Percentiles rank a stretch among this genome's conserved stretches.
Evolutionary conservation across 23 tunicate species (phyloP).

Genomic region (Trididemnum miniatum): DNA sequence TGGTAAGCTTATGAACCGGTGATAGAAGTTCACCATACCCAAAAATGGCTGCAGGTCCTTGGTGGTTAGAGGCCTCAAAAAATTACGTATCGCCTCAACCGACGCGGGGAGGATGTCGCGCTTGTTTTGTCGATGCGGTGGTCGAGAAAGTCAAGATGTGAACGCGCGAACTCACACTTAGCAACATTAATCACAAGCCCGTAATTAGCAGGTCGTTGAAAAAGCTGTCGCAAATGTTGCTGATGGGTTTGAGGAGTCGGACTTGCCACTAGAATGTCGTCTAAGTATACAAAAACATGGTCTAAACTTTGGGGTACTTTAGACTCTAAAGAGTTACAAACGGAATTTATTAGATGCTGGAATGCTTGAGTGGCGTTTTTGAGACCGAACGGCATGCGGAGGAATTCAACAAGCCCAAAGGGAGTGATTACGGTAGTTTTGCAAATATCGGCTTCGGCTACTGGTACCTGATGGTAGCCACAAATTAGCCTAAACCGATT

Average conservation of each 20-base stretch:
- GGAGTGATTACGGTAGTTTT: conserved; percentile 5
- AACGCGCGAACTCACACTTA: background rate
- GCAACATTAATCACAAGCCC: conserved; percentile 9
- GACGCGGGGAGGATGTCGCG: background rate
- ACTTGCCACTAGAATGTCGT: background rate
- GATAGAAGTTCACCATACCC: too few species aligned
- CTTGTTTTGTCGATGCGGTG: background rate
- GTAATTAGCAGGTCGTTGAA: background rate
- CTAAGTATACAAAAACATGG: background rate
- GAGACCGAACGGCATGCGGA: conserved; percentile 30
- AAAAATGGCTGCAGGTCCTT: too few species aligned
- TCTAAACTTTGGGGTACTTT: background rate
- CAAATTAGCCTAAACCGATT: background rate
- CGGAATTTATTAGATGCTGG: background rate
- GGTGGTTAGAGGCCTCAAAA: too few species aligned
- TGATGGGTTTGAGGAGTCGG: background rate
- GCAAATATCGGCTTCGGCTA: background rate
- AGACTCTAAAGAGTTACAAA: too few species aligned
- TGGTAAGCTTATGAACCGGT: too few species aligned
- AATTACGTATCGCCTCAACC: too few species aligned
- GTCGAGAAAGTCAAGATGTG: conserved; percentile 2
- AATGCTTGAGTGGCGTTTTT: background rate
- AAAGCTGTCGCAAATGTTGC: background rate
- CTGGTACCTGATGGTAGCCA: conserved; percentile 7
- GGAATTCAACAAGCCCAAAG: conserved; percentile 11